Evolutionary conservation across 2,113 vertebrate genomes (phyloP).

Genomic region (Balaenoptera acutorostrata): DNA sequence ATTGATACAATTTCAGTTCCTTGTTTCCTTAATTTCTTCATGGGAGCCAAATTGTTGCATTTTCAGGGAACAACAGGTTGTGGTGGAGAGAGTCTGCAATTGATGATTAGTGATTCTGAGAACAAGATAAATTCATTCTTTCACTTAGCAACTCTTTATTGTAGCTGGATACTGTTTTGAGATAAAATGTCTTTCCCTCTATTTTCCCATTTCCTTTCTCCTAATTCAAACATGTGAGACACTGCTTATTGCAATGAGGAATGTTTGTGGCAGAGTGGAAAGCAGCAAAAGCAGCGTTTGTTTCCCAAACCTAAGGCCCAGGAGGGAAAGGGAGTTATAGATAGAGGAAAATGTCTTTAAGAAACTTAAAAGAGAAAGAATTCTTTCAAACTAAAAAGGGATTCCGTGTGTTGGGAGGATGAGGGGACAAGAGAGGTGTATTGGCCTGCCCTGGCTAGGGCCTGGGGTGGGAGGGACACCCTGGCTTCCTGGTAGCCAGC

Average conservation of each 20-base stretch:
- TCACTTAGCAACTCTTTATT: background rate
- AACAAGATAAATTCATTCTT: conserved; percentile 12
- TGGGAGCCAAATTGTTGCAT: conserved; percentile 43
- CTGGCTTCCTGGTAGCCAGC: background rate
- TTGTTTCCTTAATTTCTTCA: conserved; percentile 65
- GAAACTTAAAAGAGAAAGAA: conserved; percentile 12
- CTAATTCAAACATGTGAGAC: background rate
- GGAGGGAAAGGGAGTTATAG: background rate
- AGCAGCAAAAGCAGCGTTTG: background rate
- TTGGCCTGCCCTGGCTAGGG: no score
- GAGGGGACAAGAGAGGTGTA: background rate
- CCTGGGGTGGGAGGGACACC: no score
- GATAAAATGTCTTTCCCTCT: background rate
- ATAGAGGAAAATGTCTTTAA: background rate
- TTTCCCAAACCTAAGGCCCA: background rate
- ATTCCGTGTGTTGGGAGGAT: background rate
- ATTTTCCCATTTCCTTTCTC: background rate
- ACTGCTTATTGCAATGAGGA: background rate
- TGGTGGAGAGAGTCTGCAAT: background rate
- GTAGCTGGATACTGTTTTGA: background rate
- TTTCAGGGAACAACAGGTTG: conserved; percentile 45
- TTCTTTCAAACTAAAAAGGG: conserved; percentile 20
- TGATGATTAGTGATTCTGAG: conserved; percentile 32
- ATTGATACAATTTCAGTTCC: conserved; percentile 62
- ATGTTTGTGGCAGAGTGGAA: background rate